phyloP scores from a whole-genome alignment of 2,888 invertebrate species.

The Cryptocheilus praepositus region DNA sequence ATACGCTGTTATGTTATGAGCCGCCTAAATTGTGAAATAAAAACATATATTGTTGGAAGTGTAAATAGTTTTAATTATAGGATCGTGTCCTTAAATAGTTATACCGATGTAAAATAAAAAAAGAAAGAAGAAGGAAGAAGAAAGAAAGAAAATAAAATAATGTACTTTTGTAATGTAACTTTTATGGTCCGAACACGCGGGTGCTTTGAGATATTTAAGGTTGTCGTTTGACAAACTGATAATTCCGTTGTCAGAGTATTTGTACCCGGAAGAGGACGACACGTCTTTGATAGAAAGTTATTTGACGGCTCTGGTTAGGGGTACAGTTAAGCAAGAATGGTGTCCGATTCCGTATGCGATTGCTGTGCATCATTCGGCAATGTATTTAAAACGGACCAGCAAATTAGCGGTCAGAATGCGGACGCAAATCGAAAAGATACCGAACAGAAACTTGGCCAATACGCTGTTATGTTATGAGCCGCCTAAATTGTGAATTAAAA shows the following conservation, averaged over 20 bases:
- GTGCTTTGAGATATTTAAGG: constrained; percentile 83
- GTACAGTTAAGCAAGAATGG: constrained; percentile 77
- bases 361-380: constrained; percentile 82
- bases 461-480: constrained; percentile 62
- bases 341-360: constrained; percentile 81
- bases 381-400: constrained; percentile 72
- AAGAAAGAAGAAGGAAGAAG: no score
- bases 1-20: constrained; percentile 60
- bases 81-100: no score
- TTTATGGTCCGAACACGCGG: constrained; percentile 93
- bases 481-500: no score
- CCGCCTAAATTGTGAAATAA: no score
- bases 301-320: constrained; percentile 79
- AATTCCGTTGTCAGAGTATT: constrained; percentile 82
- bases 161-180: no score
- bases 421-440: constrained; percentile 55
- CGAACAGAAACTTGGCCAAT: constrained; percentile 41
- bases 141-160: no score
- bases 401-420: constrained; percentile 63
- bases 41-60: no score
- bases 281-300: constrained; percentile 86
- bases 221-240: constrained; percentile 80
- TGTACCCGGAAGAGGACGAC: constrained; percentile 87
- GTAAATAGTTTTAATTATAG: no score
- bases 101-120: no score